A percentile compares a stretch with the other conserved stretches of the same genome.
Conservation (phyloP, 2,113 vertebrate species). For the Sinocyclocheilus anophthalmus region DNA sequence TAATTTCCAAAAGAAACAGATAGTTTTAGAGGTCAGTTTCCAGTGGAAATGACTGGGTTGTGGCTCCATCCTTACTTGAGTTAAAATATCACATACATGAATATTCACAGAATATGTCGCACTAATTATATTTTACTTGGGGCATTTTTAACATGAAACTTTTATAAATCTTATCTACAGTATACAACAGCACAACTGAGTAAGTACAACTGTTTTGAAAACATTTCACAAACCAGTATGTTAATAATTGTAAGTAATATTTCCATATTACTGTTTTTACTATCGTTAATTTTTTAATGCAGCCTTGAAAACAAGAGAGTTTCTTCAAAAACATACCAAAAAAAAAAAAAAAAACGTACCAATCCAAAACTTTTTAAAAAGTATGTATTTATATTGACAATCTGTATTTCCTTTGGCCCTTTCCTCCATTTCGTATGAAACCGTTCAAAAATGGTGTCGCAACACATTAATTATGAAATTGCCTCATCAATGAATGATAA, state of each 20-base stretch:
- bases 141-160: background rate
- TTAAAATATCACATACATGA: background rate
- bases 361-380: background rate
- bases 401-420: background rate
- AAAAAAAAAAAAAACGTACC: background rate
- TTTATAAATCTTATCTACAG: background rate
- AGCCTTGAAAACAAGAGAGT: background rate
- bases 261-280: background rate
- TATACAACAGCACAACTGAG: background rate
- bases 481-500: background rate
- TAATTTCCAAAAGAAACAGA: background rate
- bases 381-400: background rate
- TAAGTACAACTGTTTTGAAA: too few species aligned
- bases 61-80: background rate
- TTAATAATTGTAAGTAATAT: background rate
- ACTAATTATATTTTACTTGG: background rate
- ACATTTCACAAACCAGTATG: background rate
- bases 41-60: background rate
- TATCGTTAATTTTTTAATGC: background rate
- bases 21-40: background rate
- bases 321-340: background rate
- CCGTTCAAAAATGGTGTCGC: background rate
- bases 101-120: background rate
- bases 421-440: background rate
- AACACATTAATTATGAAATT: background rate